Conservation (phyloP, 1,140 invertebrate species). For the Neotoxoptera formosana region DNA sequence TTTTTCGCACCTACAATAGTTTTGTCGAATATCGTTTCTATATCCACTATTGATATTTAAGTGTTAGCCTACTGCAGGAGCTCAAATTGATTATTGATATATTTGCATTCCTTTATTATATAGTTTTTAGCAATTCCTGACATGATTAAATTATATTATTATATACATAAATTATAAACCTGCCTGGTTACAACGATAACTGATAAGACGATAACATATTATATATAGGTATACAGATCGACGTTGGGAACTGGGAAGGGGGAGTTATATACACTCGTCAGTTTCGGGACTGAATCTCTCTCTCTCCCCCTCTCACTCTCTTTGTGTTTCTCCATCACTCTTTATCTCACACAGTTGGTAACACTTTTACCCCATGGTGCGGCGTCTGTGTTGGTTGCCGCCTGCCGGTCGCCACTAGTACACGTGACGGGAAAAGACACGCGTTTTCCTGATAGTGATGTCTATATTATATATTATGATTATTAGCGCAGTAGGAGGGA, state of each 20-base stretch:
- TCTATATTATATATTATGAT: background rate
- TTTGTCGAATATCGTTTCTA: too few species aligned
- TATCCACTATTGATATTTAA: background rate
- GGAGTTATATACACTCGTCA: background rate
- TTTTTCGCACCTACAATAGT: background rate
- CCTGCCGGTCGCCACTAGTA: background rate
- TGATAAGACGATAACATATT: background rate
- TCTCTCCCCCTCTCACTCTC: background rate
- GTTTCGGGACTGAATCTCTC: background rate
- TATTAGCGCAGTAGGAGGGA: background rate
- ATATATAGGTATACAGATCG: background rate
- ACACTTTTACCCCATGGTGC: background rate
- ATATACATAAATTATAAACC: background rate
- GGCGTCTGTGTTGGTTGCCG: background rate
- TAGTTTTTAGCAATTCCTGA: background rate
- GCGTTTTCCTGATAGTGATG: slow-evolving; percentile 26
- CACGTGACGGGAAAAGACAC: slow-evolving; percentile 19
- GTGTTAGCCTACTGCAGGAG: background rate
- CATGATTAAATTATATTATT: background rate
- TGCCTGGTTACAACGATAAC: background rate
- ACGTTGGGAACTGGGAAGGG: background rate
- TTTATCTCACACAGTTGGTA: background rate
- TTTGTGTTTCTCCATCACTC: background rate
- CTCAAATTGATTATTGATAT: background rate
- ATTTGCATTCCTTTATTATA: background rate